Percentiles rank a stretch among this genome's conserved stretches.
Evolutionary conservation across 64 coral and sea anemone species (phyloP).

Genomic region (Stichodactyla mertensii): DNA sequence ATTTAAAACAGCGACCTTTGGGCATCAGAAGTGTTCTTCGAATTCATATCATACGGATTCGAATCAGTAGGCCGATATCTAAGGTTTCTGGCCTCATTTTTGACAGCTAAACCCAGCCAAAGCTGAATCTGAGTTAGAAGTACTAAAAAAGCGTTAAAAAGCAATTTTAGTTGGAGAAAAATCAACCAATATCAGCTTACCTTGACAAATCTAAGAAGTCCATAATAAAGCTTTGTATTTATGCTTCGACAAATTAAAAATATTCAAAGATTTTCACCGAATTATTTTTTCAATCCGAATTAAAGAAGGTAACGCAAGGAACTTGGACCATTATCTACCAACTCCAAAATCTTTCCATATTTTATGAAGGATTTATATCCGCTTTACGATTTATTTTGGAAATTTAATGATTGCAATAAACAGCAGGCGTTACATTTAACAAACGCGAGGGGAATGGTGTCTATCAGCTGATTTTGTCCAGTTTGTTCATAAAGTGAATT

Average conservation of each 20-base stretch:
- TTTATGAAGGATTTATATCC: not conserved
- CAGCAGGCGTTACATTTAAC: not conserved
- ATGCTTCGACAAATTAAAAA: not conserved
- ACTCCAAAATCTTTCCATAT: not conserved
- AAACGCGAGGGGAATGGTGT: not conserved
- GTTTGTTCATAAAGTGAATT: too few species aligned
- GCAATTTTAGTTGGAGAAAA: not conserved
- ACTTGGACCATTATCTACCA: not conserved
- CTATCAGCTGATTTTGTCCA: not conserved
- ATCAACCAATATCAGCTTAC: not conserved
- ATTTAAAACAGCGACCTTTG: too few species aligned
- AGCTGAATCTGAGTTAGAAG: too few species aligned
- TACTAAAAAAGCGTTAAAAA: not conserved
- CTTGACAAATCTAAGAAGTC: not conserved
- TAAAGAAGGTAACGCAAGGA: not conserved
- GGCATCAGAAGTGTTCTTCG: too few species aligned
- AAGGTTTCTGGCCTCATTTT: too few species aligned
- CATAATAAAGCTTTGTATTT: not conserved
- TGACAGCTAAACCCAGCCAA: too few species aligned
- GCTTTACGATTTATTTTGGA: not conserved
- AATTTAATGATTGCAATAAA: not conserved
- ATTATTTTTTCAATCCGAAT: not conserved
- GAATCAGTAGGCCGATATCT: too few species aligned
- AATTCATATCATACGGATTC: too few species aligned
- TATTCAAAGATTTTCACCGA: not conserved